Evolutionary conservation across 2,888 invertebrate genomes (phyloP).

Genomic region (Lasioglossum pauxillum): DNA sequence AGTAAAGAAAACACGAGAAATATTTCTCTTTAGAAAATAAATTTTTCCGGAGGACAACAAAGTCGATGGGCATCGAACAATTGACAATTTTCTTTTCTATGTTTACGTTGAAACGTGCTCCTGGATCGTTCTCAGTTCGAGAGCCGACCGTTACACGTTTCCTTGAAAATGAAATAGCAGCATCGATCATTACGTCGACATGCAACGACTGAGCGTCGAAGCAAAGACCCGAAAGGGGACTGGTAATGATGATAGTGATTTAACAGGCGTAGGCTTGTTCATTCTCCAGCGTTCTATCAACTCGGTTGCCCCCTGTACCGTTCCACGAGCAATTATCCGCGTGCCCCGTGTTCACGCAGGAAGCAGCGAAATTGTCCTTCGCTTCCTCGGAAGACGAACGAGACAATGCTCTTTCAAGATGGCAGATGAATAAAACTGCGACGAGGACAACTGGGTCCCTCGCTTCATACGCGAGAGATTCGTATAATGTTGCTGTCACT

Average conservation of each 20-base stretch:
- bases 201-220: conserved; percentile 55
- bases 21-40: not conserved
- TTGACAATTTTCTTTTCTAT: not conserved
- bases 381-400: conserved; percentile 36
- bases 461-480: conserved; percentile 74
- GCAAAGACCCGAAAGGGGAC: conserved; percentile 73
- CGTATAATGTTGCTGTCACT: conserved; percentile 61
- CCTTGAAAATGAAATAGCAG: conserved; percentile 32
- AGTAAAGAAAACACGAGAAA: not conserved
- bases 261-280: conserved; percentile 48
- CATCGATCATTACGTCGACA: conserved; percentile 37
- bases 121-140: not conserved
- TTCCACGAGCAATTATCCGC: conserved; percentile 49
- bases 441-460: conserved; percentile 67
- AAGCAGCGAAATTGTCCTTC: conserved; percentile 60
- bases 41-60: not conserved
- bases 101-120: conserved; percentile 11
- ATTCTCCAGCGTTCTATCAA: conserved; percentile 25
- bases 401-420: conserved; percentile 48
- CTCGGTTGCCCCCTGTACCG: conserved; percentile 20
- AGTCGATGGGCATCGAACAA: not conserved
- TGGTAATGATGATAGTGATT: conserved; percentile 72
- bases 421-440: conserved; percentile 73
- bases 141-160: conserved; percentile 37
- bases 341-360: conserved; percentile 48